Base-by-base conservation (phyloP, 92 coral and sea anemone species). In the Epizoanthus fatuus region DNA sequence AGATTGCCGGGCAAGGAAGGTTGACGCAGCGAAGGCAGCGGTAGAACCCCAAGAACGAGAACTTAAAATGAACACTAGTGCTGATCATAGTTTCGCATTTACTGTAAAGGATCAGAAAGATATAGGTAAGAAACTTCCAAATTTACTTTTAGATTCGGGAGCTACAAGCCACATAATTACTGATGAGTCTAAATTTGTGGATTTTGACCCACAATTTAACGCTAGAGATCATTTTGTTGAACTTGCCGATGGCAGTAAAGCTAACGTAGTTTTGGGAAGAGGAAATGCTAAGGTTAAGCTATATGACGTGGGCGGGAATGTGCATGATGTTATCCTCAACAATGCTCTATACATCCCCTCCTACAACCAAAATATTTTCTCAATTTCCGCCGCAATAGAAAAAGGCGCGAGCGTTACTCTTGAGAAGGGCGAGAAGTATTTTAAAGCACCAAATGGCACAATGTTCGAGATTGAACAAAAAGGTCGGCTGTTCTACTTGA, bases 311-410 rank as follows among this genome's bases (percentile, higher is more conserved):
- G 59, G 47, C n/a, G 92, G 85, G 29, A 75, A 60, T 14, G 56
- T 65, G 16, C 78, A 72, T 17, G 80, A 89, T 32, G 92, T 59
- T 16, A 54, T 63, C 62, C 78, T 79, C 44, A 44, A 49, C 29
- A 79, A 84, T 79, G 89, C 86, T 47, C 64, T 89, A 68, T 89
- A 57, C 59, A 84, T 89, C 58, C 89, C 92, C n/a, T 75, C 89
- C 38, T 89, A 84, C 66, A 71, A 51, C 17, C 88, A 84, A 76
- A 77, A 83, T 54, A 89, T 89, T 42, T 89, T 89, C 38, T 79
- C 89, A 1, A 87, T 90, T 25, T 81, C 74, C 65, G 88, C 84
- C 11, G 90, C 86, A 40, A 59, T 69, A 60, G 74, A 44, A 53
- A 89, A 58, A 73, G 91, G 84, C 51, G 83, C 87, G 39, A 73